Percentiles rank a stretch among this genome's conserved stretches.
Evolutionary conservation across 2,888 invertebrate species (phyloP).

Genomic region (Chymomyza fuscimana): DNA sequence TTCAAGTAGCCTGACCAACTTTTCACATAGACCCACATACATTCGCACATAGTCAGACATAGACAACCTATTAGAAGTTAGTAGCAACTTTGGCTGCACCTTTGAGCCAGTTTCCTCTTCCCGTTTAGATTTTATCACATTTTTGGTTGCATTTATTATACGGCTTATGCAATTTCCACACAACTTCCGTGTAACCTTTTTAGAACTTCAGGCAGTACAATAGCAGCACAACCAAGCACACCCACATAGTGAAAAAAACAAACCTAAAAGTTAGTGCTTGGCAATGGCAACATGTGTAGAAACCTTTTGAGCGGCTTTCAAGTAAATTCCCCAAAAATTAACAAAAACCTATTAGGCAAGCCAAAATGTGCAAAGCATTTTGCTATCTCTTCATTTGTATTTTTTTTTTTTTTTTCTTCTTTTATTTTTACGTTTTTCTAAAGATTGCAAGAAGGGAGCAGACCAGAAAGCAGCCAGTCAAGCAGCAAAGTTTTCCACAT

Average conservation of each 20-base stretch:
- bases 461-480: slow-evolving; percentile 10
- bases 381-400: background rate
- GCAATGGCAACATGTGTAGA: slow-evolving; percentile 55
- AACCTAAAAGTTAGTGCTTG: slow-evolving; percentile 8
- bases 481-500: slow-evolving; percentile 1
- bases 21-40: background rate
- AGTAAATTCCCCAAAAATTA: slow-evolving; percentile 60
- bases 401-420: slow-evolving; percentile 10
- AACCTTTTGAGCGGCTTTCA: slow-evolving; percentile 54
- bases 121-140: slow-evolving; percentile 12
- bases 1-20: background rate
- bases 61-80: background rate
- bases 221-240: slow-evolving; percentile 17
- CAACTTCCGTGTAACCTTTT: slow-evolving; percentile 30
- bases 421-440: slow-evolving; percentile 6
- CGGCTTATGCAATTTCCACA: slow-evolving; percentile 65
- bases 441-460: slow-evolving; percentile 11
- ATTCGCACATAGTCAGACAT: background rate
- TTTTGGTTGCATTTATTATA: slow-evolving; percentile 55
- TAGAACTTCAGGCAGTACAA: slow-evolving; percentile 24
- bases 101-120: background rate
- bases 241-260: slow-evolving; percentile 10
- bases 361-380: slow-evolving; percentile 45
- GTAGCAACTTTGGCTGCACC: background rate
- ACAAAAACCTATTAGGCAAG: slow-evolving; percentile 68